Base-by-base conservation (phyloP, 2,113 vertebrate species). In the Callipepla squamata region DNA sequence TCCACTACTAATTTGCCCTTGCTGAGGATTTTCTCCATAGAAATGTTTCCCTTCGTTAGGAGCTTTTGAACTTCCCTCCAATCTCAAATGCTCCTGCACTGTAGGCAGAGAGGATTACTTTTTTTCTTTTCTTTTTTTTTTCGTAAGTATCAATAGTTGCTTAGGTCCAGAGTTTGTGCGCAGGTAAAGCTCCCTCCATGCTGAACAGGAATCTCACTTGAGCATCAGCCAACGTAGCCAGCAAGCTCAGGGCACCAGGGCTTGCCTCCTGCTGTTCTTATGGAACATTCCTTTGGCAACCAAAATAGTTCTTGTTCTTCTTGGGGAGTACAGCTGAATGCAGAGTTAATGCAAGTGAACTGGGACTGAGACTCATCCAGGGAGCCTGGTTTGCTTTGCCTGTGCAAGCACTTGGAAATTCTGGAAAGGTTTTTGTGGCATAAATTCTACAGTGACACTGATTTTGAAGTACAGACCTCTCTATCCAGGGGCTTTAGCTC, bases 1-100 rank as follows among this genome's bases (percentile, higher is more conserved):
- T 93, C 87, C 91, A 68, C 77, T 90, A 91, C 76, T 91, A 76
- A 94, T 94, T 94, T 93, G 86, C 81, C 87, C 1, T 4, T 38
- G 32, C 36, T 0, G 0, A 81, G 42, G 63, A 89, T 34, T 80
- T 93, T 78, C 78, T 93, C 79, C 89, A 61, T 80, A 87, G 80
- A 97, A 95, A 95, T 81, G 50, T 85, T 90, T 83, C 72, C 48
- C 75, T 92, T 90, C 21, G 0, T 87, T 76, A 68, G 80, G 81
- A 69, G 42, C 83, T 97, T 96, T 97, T 83, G 86, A 70, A 15
- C 32, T 75, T 92, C 28, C 62, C 45, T 72, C 19, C 38, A 59
- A 95, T 96, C 75, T 55, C 51, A 91, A 90, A 59, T 47, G 36
- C 38, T 77, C 25, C 51, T 65, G 7, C 59, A 62, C 51, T 47